Evolutionary conservation across 92 coral and sea anemone genomes (phyloP).

Genomic region (Phenganax stokvisi): DNA sequence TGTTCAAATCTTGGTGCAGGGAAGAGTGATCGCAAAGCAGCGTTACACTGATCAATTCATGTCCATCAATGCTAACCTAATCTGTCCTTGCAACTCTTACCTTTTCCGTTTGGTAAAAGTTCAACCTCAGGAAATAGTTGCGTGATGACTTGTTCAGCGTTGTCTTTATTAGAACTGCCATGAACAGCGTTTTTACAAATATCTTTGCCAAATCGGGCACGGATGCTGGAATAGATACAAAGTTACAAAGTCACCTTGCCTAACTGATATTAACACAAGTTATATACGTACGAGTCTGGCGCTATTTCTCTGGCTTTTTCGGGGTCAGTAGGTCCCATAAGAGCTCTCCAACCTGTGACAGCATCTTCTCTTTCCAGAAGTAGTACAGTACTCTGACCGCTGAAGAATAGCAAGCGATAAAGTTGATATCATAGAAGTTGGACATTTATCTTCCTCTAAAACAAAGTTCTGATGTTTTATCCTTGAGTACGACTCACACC

Average conservation of each 20-base stretch:
- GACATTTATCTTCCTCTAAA: neutral
- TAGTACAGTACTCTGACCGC: conserved; percentile 84
- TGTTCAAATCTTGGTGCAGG: no score
- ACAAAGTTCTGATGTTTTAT: neutral
- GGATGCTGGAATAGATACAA: conserved; percentile 46
- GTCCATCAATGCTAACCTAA: neutral
- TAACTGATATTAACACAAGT: neutral
- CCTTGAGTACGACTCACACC: conserved; percentile 41
- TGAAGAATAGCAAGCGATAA: conserved; percentile 1
- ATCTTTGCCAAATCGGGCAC: conserved; percentile 87
- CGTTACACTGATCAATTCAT: neutral
- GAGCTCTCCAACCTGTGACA: conserved; percentile 83
- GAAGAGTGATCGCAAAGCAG: neutral
- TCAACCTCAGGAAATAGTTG: conserved; percentile 91
- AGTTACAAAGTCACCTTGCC: neutral
- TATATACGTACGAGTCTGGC: conserved; percentile 77
- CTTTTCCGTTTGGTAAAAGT: conserved; percentile 79
- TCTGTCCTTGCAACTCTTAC: conserved; percentile 4
- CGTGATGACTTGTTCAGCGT: conserved; percentile 68
- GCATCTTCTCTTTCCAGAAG: conserved; percentile 94
- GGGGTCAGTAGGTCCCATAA: conserved; percentile 99
- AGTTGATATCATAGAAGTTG: no score
- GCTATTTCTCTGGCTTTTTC: conserved; percentile 75
- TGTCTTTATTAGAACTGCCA: conserved; percentile 79
- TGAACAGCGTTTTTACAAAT: conserved; percentile 86